Base-by-base conservation (phyloP, 2,888 invertebrate genomes). In the Chaetogeoica ovagalla region DNA sequence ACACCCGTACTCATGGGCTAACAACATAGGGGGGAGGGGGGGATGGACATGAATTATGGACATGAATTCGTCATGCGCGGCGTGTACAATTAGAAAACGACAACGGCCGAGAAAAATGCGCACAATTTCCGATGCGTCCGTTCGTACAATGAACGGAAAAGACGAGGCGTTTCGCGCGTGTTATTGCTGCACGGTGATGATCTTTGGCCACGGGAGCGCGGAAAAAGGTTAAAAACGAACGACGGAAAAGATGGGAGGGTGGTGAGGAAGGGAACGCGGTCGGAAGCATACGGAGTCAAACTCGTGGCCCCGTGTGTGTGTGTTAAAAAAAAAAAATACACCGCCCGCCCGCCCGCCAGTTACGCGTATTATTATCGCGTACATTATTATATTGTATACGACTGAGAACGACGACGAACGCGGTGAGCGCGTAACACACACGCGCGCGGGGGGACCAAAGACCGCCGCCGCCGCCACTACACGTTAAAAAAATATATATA, bases 251-350 rank as follows among this genome's bases (percentile, higher is more conserved):
- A 30, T 30, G 13, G 30, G 19, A 30, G 30, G 48, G 23, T n/a
- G 8, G 21, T 59, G 21, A 2, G 21, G 21, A 7, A 59, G 11
- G 4, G n/a, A n/a, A 57, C 15, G 52, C n/a, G 59, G 21, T 11
- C 2, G n/a, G 2, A 59, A n/a, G 9, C 21, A 21, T 7, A 23
- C 59, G 11, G 2, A 60, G 21, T 60, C 59, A 23, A 21, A 60
- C 59, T 60, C 17, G 69, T 55, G 30, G 19, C 59, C 57, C n/a
- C n/a, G n/a, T n/a, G 72, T 72, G 60, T 72, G 37, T 15, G 60
- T 48, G 48, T 60, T 62, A 60, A 19, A 62, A 23, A 23, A 62
- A 30, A 30, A 2, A 2, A 30, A 1, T 30, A 30, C 4, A 30
- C 8, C 39, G 39, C 39, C 39, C 48, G 11, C 48, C 21, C 52